A percentile compares a stretch with the other conserved stretches of the same genome.
Conservation (phyloP, 2,888 invertebrate species). For the Sesia apiformis region DNA sequence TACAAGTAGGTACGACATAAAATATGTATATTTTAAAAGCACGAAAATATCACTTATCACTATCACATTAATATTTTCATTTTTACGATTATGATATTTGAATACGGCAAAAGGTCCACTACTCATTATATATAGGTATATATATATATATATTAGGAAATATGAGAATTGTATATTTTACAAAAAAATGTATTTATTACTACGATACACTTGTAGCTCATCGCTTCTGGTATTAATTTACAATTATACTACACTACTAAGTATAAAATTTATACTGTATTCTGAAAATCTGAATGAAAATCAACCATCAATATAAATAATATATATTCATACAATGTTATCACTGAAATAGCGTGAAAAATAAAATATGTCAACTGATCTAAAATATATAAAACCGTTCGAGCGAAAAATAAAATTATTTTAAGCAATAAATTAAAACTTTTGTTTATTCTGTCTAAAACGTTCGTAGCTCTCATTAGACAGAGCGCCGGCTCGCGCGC, state of each 20-base stretch:
- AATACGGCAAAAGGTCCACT: constrained; percentile 16
- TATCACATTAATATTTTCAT: constrained; percentile 36
- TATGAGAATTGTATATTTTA: constrained; percentile 26
- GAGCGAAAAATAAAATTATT: too few relatives aligned
- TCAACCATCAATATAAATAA: too few relatives aligned
- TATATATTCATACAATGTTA: too few relatives aligned
- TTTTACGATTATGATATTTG: constrained; percentile 8
- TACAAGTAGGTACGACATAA: too few relatives aligned
- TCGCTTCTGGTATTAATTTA: constrained; percentile 27
- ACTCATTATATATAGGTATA: too few relatives aligned
- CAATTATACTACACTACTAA: not conserved
- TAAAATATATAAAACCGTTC: too few relatives aligned
- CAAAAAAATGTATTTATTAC: constrained; percentile 51
- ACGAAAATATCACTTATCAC: constrained; percentile 46
- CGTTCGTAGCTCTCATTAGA: too few relatives aligned
- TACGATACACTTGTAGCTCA: constrained; percentile 55
- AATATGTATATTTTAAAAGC: constrained; percentile 23
- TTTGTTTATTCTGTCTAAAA: too few relatives aligned
- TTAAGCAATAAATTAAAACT: too few relatives aligned
- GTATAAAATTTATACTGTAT: constrained; percentile 10
- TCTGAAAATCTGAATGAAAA: constrained; percentile 2
- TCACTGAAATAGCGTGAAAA: too few relatives aligned
- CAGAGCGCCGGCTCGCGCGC: too few relatives aligned
- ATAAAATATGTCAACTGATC: too few relatives aligned
- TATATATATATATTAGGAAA: constrained; percentile 3